phyloP scores from a whole-genome alignment of 2,888 invertebrate species.

The Diarsia brunnea region DNA sequence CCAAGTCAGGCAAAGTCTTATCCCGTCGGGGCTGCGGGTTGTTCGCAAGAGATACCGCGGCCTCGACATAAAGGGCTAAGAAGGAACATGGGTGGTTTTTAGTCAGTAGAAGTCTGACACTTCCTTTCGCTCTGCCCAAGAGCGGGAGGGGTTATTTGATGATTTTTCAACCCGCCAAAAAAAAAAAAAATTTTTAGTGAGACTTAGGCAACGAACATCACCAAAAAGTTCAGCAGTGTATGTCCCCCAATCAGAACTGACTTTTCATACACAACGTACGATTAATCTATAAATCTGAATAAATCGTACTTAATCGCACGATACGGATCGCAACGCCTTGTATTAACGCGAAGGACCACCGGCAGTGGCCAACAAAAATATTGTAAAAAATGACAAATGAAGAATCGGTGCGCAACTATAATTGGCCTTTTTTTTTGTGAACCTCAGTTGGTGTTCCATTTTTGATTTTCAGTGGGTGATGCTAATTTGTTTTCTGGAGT shows the following conservation, averaged over 20 bases:
- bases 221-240: background rate
- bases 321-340: slow-evolving; percentile 61
- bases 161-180: too few relatives aligned
- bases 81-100: too few relatives aligned
- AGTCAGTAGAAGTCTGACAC: too few relatives aligned
- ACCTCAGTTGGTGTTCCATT: slow-evolving; percentile 24
- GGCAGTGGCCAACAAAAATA: slow-evolving; percentile 39
- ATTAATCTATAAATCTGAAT: slow-evolving; percentile 62
- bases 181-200: too few relatives aligned
- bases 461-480: slow-evolving; percentile 33
- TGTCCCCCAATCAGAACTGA: slow-evolving; percentile 43
- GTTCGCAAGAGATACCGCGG: too few relatives aligned
- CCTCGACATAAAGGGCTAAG: too few relatives aligned
- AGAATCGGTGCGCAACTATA: slow-evolving; percentile 42
- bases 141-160: too few relatives aligned
- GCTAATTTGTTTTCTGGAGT: slow-evolving; percentile 5
- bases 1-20: too few relatives aligned
- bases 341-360: slow-evolving; percentile 60
- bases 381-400: slow-evolving; percentile 62
- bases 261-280: slow-evolving; percentile 29
- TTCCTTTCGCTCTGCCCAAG: too few relatives aligned
- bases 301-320: slow-evolving; percentile 60
- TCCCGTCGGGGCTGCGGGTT: too few relatives aligned
- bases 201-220: background rate
- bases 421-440: slow-evolving; percentile 33